Conservation (phyloP, 2,797 vertebrate genomes). For the Lepus townsendii region DNA sequence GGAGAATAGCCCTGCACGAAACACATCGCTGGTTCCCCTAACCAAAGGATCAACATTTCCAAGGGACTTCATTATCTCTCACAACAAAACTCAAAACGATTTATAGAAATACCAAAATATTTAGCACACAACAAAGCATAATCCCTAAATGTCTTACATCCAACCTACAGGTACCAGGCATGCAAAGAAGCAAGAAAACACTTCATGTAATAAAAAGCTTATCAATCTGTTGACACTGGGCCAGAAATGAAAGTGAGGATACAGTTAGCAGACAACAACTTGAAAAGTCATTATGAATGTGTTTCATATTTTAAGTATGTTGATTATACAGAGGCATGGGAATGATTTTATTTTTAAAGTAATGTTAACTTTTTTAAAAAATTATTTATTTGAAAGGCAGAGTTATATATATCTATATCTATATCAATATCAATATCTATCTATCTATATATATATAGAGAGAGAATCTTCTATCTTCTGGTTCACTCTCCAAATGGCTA, state of each 20-base stretch:
- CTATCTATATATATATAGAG: too few species aligned
- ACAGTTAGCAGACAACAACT: neutral
- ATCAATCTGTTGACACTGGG: neutral
- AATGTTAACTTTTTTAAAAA: too few species aligned
- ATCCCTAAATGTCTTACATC: slow-evolving; percentile 12
- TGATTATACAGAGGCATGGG: neutral
- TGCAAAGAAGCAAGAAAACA: slow-evolving; percentile 13
- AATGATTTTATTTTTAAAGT: neutral
- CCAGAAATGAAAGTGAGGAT: neutral
- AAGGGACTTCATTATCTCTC: neutral
- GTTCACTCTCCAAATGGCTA: too few species aligned
- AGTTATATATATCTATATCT: too few species aligned
- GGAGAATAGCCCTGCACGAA: neutral
- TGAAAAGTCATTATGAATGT: neutral
- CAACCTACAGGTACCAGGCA: neutral
- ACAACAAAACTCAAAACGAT: neutral
- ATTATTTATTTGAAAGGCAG: too few species aligned
- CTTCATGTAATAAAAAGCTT: neutral
- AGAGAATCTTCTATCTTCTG: too few species aligned
- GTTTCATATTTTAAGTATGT: neutral
- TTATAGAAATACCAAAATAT: neutral
- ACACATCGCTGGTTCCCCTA: neutral
- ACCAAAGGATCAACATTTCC: neutral
- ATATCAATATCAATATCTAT: too few species aligned
- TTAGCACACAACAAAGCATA: neutral